Evolutionary conservation across 2,113 vertebrate genomes (phyloP).

Genomic region (Oceanodroma tethys): DNA sequence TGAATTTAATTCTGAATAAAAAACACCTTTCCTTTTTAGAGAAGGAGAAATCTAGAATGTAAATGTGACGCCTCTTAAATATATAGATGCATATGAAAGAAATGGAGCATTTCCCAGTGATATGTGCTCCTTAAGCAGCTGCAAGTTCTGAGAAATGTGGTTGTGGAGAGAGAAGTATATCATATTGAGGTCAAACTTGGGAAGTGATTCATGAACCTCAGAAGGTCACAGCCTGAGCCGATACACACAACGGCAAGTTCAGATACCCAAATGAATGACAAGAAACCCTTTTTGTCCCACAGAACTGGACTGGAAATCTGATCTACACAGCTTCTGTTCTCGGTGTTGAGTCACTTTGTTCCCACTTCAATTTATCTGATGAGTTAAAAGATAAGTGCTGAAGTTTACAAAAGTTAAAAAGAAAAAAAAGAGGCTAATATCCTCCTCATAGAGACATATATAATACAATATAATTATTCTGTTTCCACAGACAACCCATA

Average conservation of each 20-base stretch:
- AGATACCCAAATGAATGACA: not conserved
- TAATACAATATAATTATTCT: not conserved
- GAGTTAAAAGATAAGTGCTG: not conserved
- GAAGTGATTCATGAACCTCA: not conserved
- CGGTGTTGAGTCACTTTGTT: not conserved
- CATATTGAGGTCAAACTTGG: not conserved
- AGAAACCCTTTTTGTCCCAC: not conserved
- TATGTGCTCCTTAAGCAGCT: not conserved
- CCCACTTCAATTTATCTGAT: not conserved
- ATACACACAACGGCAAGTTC: not conserved
- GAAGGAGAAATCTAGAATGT: not conserved
- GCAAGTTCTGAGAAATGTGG: not conserved
- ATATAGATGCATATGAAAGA: not conserved
- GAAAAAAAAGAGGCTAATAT: not conserved
- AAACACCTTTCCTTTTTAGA: not conserved
- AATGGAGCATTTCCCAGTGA: not conserved
- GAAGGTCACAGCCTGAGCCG: not conserved
- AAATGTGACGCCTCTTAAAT: not conserved
- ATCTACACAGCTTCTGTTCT: not conserved
- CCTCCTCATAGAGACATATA: not conserved
- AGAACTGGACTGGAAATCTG: not conserved
- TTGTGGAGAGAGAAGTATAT: not conserved
- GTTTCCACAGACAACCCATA: not conserved
- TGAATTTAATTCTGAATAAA: not conserved
- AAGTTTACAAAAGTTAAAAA: not conserved